Percentiles rank a stretch among this genome's conserved stretches.
phyloP scores from a whole-genome alignment of 2,113 vertebrate genomes.

The Argyrosomus japonicus region DNA sequence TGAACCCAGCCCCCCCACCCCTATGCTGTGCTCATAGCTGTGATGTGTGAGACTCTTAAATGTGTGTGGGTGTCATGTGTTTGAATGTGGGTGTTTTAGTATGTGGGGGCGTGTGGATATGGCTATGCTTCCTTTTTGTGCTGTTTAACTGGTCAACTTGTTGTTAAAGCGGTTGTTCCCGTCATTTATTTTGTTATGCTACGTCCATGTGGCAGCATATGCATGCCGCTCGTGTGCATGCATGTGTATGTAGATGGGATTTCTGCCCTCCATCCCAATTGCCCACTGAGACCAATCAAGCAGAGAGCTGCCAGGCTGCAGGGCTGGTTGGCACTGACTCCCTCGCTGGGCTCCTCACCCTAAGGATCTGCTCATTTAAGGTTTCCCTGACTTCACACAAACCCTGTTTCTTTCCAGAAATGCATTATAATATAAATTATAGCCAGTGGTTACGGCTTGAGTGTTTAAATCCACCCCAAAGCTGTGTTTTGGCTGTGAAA shows the following conservation, averaged over 20 bases:
- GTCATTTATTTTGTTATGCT: background rate
- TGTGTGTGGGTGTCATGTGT: slow-evolving; percentile 64
- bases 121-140: background rate
- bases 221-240: slow-evolving; percentile 12
- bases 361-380: slow-evolving; percentile 71
- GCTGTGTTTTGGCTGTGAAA: slow-evolving; percentile 17
- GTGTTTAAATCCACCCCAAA: slow-evolving; percentile 30
- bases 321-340: slow-evolving; percentile 64
- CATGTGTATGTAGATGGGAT: slow-evolving; percentile 60
- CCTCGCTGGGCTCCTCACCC: slow-evolving; percentile 55
- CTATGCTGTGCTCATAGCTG: slow-evolving; percentile 38
- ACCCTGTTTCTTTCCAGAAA: slow-evolving; percentile 33
- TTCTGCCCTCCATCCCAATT: slow-evolving; percentile 62
- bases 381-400: slow-evolving; percentile 66
- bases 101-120: slow-evolving; percentile 2
- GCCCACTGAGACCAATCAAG: slow-evolving; percentile 77
- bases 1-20: slow-evolving; percentile 33
- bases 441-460: slow-evolving; percentile 43
- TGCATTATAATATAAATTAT: slow-evolving; percentile 38
- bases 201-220: slow-evolving; percentile 9
- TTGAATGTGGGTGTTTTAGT: slow-evolving; percentile 54
- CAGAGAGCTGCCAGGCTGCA: slow-evolving; percentile 68
- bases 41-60: slow-evolving; percentile 61
- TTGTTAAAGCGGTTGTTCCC: slow-evolving; percentile 18
- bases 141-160: slow-evolving; percentile 13